These are phyloP conservation scores for Bettongia penicillata DNA, from an alignment of 2,113 vertebrate species.

Conservation along the genomic window DNA sequence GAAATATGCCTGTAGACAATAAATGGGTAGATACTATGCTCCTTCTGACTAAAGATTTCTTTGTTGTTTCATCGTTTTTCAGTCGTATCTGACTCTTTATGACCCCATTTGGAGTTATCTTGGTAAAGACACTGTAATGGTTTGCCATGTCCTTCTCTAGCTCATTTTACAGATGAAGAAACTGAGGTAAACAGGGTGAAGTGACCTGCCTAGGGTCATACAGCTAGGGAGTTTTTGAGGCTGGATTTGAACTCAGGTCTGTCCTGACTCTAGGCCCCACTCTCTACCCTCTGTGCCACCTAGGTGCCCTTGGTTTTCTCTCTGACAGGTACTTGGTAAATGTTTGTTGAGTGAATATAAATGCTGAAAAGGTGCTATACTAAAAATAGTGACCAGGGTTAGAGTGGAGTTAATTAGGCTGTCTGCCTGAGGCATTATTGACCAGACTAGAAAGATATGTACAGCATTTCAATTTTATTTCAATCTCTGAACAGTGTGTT, in stretches of 20 bases:
- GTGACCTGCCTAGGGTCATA: too few relatives aligned
- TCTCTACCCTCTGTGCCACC: neutral
- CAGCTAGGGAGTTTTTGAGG: too few relatives aligned
- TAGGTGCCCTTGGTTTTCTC: neutral
- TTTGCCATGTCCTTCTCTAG: too few relatives aligned
- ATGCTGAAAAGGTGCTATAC: constrained; percentile 7
- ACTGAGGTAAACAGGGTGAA: too few relatives aligned
- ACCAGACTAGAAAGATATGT: neutral
- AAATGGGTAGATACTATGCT: too few relatives aligned
- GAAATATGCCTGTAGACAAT: neutral
- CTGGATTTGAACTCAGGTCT: too few relatives aligned
- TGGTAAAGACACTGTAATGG: too few relatives aligned
- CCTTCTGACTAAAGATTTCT: neutral
- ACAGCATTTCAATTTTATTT: neutral
- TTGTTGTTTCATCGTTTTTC: too few relatives aligned
- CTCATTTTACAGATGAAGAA: too few relatives aligned
- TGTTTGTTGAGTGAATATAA: neutral
- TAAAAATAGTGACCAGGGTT: neutral
- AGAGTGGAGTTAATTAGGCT: neutral
- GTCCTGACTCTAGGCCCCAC: too few relatives aligned
- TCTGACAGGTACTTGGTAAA: neutral
- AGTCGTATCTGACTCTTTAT: too few relatives aligned
- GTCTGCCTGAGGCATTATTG: neutral
- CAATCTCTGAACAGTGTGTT: neutral
- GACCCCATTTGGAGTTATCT: too few relatives aligned